phyloP scores from a whole-genome alignment of 1,140 invertebrate species.

The Diorhabda sublineata region DNA sequence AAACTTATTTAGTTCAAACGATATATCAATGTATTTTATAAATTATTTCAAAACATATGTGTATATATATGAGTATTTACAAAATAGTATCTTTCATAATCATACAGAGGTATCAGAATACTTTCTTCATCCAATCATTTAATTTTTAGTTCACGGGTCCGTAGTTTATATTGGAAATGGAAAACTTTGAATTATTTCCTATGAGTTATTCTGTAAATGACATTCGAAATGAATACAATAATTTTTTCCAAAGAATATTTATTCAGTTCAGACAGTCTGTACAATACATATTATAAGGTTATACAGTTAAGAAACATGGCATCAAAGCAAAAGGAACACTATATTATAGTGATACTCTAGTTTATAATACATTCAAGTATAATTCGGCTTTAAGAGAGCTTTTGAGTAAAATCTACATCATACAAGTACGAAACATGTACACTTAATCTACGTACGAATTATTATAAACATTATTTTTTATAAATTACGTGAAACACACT shows the following conservation, averaged over 20 bases:
- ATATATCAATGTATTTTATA: no score
- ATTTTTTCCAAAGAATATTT: conserved; percentile 47
- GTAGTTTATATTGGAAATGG: not conserved
- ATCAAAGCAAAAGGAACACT: conserved; percentile 46
- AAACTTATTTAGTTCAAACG: no score
- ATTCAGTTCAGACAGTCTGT: conserved; percentile 50
- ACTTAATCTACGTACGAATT: conserved; percentile 39
- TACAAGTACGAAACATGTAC: conserved; percentile 38
- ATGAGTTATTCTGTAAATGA: not conserved
- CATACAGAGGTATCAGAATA: no score
- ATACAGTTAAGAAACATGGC: conserved; percentile 49
- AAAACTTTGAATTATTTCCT: not conserved
- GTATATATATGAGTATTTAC: no score
- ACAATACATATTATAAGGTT: conserved; percentile 48
- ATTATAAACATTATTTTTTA: conserved; percentile 36
- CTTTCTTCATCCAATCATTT: no score
- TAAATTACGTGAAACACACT: conserved; percentile 33
- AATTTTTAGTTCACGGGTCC: no score
- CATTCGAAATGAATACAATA: not conserved
- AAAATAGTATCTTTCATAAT: no score
- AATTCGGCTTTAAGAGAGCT: conserved; percentile 43
- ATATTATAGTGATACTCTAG: conserved; percentile 38
- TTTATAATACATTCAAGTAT: conserved; percentile 42
- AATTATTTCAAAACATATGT: no score
- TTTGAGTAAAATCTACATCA: conserved; percentile 34